Conservation (phyloP, 2,888 invertebrate species). For the Eupithecia exiguata region DNA sequence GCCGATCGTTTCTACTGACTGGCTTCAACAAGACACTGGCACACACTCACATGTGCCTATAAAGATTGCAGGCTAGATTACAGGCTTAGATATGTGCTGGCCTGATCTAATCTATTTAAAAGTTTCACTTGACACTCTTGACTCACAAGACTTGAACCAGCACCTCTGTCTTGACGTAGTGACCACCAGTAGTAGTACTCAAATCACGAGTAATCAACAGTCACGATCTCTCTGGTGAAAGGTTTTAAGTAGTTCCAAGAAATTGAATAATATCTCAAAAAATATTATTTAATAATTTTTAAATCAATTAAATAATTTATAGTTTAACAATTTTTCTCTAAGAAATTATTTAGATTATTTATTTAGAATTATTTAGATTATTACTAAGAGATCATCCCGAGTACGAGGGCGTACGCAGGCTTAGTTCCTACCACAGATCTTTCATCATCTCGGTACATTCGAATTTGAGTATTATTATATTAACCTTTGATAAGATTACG, state of each 20-base stretch:
- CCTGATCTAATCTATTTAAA: background rate
- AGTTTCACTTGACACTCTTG: background rate
- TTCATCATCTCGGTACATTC: background rate
- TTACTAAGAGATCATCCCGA: too few species aligned
- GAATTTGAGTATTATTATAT: background rate
- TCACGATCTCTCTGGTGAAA: background rate
- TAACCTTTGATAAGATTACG: slow-evolving; percentile 37
- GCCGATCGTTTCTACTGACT: background rate
- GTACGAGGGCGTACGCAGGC: too few species aligned
- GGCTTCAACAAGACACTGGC: background rate
- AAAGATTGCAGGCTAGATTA: background rate
- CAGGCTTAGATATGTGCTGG: background rate
- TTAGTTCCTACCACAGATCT: background rate
- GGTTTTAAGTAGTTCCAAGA: background rate
- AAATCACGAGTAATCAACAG: background rate
- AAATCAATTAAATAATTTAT: too few species aligned
- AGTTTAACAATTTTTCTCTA: too few species aligned
- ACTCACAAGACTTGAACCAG: background rate
- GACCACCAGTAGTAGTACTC: background rate
- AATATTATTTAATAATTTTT: too few species aligned
- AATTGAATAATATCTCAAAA: too few species aligned
- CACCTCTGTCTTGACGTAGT: background rate
- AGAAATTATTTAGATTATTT: too few species aligned
- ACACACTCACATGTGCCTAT: too few species aligned
- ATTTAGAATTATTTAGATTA: too few species aligned